Evolutionary conservation across 2,797 vertebrate genomes (phyloP), one percentile per base, ranked within the genome.

Genomic region (Tamandua tetradactyla): DNA sequence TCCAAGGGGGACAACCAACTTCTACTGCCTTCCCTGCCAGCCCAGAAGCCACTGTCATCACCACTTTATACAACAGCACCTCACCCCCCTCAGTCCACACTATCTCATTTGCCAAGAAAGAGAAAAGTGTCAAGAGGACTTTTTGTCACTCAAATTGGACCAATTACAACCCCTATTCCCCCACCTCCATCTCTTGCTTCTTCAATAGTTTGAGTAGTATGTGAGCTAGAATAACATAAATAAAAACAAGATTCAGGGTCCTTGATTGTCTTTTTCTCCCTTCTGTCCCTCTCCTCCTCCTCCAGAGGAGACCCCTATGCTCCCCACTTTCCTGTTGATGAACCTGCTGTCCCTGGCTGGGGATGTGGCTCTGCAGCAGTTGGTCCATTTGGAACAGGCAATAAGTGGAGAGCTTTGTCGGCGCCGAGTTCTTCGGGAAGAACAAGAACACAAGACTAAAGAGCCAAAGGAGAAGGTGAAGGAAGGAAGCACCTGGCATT

Each of bases 281-380:
- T 94, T 32, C 20, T 52, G 42, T 40, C 44, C 30, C 66, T 91
- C 96, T 86, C 95, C 72, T 72, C 89, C 69, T 44, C 14, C 13
- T 91, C 57, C 95, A 99, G 99, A 98, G 97, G 98, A 97, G 79
- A 91, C 59, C 5, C 98, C 87, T 87, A 96, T 94, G 97, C 98
- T 98, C 82, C 98, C 98, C 98, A 95, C 97, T 0, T 97, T 98
- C 59, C 76, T 98, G 71, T 81, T 99, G 64, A 96, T 99, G 92
- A 99, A 99, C 97, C 97, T 99, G 95, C 95, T 99, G 94, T 98
- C 99, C 47, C 98, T 99, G 75, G 99, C 98, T 94, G 99, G 99
- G 87, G 98, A 99, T 14, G 99, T 99, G 97, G 99, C 99, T 27
- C 98, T 99, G 97, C 99, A 99, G 98, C 99, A 99, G 98, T 98